Evolutionary conservation across 2,113 vertebrate genomes (phyloP).

Genomic region (Lepisosteus oculatus): DNA sequence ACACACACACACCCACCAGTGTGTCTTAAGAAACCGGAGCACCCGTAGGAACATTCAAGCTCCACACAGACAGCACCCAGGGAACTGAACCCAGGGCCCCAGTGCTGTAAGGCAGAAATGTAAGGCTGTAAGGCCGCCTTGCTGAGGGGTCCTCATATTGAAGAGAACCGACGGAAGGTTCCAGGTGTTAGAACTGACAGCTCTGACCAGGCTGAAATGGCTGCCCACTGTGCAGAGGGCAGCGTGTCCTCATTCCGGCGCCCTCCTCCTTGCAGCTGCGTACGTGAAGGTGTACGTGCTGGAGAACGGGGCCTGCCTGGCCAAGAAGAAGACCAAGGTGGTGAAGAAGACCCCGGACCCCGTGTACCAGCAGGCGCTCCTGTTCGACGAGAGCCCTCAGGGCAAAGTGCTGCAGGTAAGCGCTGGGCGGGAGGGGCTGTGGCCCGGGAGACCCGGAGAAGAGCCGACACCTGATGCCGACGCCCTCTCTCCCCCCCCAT

Average conservation of each 20-base stretch:
- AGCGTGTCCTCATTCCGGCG: neutral
- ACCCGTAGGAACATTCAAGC: too few species aligned
- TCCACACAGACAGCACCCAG: too few species aligned
- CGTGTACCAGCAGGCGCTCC: slow-evolving; percentile 88
- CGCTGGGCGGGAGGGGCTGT: rapidly evolving
- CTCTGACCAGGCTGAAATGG: too few species aligned
- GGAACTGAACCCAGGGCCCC: too few species aligned
- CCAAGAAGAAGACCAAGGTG: slow-evolving; percentile 95
- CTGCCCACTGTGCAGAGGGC: too few species aligned
- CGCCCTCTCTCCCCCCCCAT: rapidly evolving
- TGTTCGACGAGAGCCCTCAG: slow-evolving; percentile 93
- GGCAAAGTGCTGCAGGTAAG: slow-evolving; percentile 93
- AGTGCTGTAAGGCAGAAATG: too few species aligned
- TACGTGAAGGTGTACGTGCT: slow-evolving; percentile 94
- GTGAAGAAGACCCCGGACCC: slow-evolving; percentile 91
- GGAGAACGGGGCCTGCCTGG: slow-evolving; percentile 88
- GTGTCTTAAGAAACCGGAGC: too few species aligned
- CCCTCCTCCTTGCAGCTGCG: slow-evolving; percentile 64
- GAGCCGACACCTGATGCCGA: rapidly evolving
- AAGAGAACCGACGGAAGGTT: too few species aligned
- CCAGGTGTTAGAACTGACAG: too few species aligned
- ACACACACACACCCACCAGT: too few species aligned
- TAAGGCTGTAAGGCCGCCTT: too few species aligned
- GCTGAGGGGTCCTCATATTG: too few species aligned
- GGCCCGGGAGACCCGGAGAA: rapidly evolving